phyloP scores from a whole-genome alignment of 2,113 vertebrate genomes.

The Gorilla gorilla region DNA sequence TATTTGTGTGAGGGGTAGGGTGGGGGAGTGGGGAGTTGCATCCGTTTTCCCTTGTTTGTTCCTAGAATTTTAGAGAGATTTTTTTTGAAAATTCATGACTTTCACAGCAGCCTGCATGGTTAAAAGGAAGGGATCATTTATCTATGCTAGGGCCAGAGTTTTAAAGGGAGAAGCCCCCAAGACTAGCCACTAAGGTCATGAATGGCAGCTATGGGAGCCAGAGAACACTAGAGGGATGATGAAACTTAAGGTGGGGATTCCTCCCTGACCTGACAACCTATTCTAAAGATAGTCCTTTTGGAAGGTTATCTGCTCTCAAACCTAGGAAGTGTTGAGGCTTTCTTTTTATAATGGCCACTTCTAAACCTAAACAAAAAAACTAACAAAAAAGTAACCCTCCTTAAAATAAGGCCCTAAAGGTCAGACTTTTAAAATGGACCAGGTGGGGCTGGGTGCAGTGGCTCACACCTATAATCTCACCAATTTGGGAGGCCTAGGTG shows the following conservation, averaged over 20 bases:
- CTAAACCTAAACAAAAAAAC: background rate
- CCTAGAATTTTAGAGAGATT: background rate
- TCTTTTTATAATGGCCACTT: background rate
- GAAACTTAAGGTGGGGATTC: no score
- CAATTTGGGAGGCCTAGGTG: no score
- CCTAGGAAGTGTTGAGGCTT: background rate
- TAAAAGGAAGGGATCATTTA: background rate
- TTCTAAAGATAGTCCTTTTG: background rate
- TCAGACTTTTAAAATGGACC: background rate
- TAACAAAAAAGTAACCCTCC: background rate
- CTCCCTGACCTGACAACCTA: background rate
- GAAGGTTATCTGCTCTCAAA: background rate
- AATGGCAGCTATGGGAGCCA: background rate
- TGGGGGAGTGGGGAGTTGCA: background rate
- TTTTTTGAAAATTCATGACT: background rate
- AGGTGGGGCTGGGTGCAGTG: no score
- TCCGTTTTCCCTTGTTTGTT: background rate
- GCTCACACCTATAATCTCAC: no score
- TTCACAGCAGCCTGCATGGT: background rate
- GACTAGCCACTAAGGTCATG: background rate
- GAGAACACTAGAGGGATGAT: background rate
- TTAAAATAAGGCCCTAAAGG: background rate
- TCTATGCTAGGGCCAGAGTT: background rate
- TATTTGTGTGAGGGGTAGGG: background rate
- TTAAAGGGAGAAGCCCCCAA: background rate